These are phyloP conservation scores for Notoglanidium macrostoma DNA, from an alignment of 2,797 vertebrate genomes.

Conservation along the genomic window DNA sequence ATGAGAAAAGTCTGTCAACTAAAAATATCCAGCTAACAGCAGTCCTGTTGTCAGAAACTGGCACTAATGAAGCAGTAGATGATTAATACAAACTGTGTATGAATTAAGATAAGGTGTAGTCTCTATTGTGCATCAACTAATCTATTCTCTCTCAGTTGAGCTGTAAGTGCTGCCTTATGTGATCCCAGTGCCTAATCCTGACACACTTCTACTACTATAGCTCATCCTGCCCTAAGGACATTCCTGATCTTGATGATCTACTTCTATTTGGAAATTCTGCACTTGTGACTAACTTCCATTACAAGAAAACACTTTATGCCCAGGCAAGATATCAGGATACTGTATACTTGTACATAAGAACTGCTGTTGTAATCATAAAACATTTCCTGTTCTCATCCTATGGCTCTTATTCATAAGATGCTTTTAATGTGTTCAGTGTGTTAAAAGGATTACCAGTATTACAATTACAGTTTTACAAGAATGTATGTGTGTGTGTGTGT, in stretches of 20 bases:
- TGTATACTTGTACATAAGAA: neutral
- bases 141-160: neutral
- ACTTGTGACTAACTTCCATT: neutral
- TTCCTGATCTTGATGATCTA: neutral
- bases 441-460: neutral
- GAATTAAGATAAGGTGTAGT: neutral
- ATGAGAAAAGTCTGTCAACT: neutral
- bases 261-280: neutral
- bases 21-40: slow-evolving; percentile 12
- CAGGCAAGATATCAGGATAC: neutral
- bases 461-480: neutral
- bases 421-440: neutral
- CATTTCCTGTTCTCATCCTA: neutral
- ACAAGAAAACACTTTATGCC: neutral
- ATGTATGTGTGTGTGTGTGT: too few relatives aligned
- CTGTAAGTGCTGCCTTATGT: neutral
- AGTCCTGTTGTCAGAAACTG: neutral
- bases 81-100: neutral
- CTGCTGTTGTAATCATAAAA: neutral
- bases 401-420: neutral
- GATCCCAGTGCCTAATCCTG: neutral
- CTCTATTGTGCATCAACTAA: neutral
- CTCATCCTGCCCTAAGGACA: neutral
- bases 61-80: neutral
- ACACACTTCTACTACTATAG: neutral